Evolutionary conservation across 1,140 invertebrate species (phyloP).

Genomic region (Andrena cerasifolii): DNA sequence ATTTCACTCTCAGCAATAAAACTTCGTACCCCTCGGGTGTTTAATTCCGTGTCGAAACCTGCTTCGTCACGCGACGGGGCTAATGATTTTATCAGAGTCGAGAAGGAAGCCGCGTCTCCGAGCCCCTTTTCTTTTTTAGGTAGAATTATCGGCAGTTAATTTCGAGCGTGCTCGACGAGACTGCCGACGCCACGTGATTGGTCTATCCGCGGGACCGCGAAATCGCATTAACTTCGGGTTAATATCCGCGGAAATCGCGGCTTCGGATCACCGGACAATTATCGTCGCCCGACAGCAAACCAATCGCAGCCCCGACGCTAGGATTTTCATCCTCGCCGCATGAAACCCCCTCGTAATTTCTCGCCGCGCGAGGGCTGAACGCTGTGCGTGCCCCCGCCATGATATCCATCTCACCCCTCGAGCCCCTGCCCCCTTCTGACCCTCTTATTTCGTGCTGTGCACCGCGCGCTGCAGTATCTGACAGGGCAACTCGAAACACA

Average conservation of each 20-base stretch:
- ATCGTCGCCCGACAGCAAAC: conserved; percentile 41
- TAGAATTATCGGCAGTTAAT: conserved; percentile 11
- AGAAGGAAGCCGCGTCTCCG: neutral
- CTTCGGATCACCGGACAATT: conserved; percentile 53
- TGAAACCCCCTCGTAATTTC: conserved; percentile 7
- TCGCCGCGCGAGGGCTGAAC: neutral
- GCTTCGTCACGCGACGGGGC: no score
- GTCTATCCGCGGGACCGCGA: conserved; percentile 28
- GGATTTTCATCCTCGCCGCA: conserved; percentile 39
- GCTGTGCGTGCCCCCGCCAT: neutral
- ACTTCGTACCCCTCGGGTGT: no score
- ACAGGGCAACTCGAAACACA: no score
- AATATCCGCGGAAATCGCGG: conserved; percentile 56
- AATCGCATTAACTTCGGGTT: conserved; percentile 59
- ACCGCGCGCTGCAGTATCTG: no score
- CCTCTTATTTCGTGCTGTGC: neutral
- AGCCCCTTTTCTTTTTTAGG: neutral
- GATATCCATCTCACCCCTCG: neutral
- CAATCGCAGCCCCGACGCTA: conserved; percentile 16
- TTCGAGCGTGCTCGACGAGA: neutral
- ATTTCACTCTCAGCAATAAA: no score
- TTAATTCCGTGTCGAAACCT: neutral
- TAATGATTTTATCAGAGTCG: no score
- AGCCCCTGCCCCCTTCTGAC: neutral
- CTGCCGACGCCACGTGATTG: conserved; percentile 32